These are phyloP conservation scores for Chelon labrosus DNA, from an alignment of 2,797 vertebrate species.

Conservation along the genomic window DNA sequence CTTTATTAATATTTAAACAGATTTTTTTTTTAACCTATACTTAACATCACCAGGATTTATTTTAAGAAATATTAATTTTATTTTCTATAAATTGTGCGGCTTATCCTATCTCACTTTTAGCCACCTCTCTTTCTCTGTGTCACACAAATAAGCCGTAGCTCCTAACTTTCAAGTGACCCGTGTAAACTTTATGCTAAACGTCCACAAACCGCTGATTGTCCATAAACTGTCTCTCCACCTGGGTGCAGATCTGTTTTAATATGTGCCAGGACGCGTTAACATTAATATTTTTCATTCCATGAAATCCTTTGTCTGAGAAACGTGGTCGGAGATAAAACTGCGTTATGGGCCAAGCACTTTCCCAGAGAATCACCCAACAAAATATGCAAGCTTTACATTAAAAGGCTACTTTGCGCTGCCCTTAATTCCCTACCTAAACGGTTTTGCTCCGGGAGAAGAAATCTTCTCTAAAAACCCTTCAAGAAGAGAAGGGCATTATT, in stretches of 20 bases:
- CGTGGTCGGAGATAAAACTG: conserved; percentile 74
- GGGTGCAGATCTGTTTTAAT: not conserved
- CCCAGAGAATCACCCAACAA: conserved; percentile 84
- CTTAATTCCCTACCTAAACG: conserved; percentile 99
- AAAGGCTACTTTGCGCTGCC: conserved; percentile 94
- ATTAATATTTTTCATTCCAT: conserved; percentile 37
- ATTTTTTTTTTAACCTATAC: too few relatives aligned
- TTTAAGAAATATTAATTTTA: too few relatives aligned
- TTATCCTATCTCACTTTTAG: too few relatives aligned
- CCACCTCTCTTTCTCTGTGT: too few relatives aligned
- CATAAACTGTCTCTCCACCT: not conserved
- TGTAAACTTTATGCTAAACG: conserved; percentile 9
- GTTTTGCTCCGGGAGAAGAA: conserved; percentile 99
- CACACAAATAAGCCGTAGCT: not conserved
- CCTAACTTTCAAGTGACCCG: not conserved
- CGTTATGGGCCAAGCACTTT: conserved; percentile 66
- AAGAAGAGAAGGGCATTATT: conserved; percentile 99
- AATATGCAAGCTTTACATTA: conserved; percentile 95
- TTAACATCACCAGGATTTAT: too few relatives aligned
- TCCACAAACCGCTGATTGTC: conserved; percentile 3
- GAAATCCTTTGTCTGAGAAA: conserved; percentile 65
- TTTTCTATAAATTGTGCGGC: too few relatives aligned
- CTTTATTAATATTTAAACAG: too few relatives aligned
- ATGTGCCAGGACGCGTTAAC: conserved; percentile 8
- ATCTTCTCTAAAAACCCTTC: conserved; percentile 96